A percentile compares a stretch with the other conserved stretches of the same genome.
Conservation (phyloP, 2,888 invertebrate species). For the Drosophila setosimentum region DNA sequence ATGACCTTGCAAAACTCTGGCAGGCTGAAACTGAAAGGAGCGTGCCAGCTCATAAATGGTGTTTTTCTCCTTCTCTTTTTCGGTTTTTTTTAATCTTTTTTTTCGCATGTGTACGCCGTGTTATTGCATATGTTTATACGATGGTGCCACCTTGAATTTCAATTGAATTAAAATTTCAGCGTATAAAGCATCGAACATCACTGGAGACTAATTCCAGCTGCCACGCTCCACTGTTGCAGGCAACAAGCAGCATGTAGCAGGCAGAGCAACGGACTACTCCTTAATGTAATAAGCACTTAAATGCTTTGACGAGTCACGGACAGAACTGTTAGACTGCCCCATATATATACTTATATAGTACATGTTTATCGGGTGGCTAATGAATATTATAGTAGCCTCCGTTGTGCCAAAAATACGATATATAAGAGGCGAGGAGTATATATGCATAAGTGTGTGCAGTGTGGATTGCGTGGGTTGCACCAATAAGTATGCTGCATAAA, state of each 20-base stretch:
- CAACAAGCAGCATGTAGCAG: not conserved
- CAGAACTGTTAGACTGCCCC: slow-evolving; percentile 20
- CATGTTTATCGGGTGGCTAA: slow-evolving; percentile 48
- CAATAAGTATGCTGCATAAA: slow-evolving; percentile 59
- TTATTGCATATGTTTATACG: slow-evolving; percentile 27
- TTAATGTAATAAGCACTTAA: slow-evolving; percentile 72
- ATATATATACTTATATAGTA: slow-evolving; percentile 9
- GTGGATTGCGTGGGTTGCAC: slow-evolving; percentile 37
- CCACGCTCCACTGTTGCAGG: slow-evolving; percentile 1
- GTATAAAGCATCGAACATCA: slow-evolving; percentile 24
- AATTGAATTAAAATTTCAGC: slow-evolving; percentile 21
- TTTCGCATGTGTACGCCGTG: slow-evolving; percentile 23
- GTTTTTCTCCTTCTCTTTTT: slow-evolving; percentile 5
- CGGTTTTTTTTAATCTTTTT: not conserved
- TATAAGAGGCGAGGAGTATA: not conserved
- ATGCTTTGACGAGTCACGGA: slow-evolving; percentile 47
- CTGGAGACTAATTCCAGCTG: slow-evolving; percentile 28
- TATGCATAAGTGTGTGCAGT: slow-evolving; percentile 6
- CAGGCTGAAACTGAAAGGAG: slow-evolving; percentile 12
- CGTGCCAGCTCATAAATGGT: slow-evolving; percentile 50
- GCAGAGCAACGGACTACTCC: slow-evolving; percentile 23
- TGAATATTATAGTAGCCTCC: slow-evolving; percentile 56
- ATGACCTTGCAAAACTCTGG: slow-evolving; percentile 28
- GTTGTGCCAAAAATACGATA: slow-evolving; percentile 6
- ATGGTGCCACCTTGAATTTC: slow-evolving; percentile 13